Base-by-base conservation (phyloP, 2,888 invertebrate genomes). In the Sisyra nigra region DNA sequence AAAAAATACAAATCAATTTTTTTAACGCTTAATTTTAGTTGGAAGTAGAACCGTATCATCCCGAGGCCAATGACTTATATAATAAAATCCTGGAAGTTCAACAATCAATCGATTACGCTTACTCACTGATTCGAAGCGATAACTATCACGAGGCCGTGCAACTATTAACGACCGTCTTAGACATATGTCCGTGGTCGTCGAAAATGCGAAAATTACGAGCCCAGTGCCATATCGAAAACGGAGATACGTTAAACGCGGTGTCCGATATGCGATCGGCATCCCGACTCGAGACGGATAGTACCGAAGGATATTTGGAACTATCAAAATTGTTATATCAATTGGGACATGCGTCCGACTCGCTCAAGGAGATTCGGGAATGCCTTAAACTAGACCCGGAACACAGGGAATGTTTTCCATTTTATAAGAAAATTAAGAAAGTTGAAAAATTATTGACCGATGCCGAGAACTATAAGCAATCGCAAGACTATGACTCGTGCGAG, bases 331-430 rank as follows among this genome's bases (percentile, higher is more conserved):
- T 92, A 42, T 98, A 98, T 65, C 74, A 78, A 51, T 72, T 92
- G 44, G 98, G 97, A 3, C 89, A 96, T 53, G 87, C 91, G 38
- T 81, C 83, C 14, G 92, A 92, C 53, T 76, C 93, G 1, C 68
- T 98, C 31, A 85, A 80, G 64, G 91, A 96, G 64, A 82, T 98
- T 49, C 79, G 98, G 14, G 96, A 98, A 61, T 99, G 98, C 61
- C 71, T 99, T 13, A 93, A 88, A 59, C 67, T 96, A 34, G 97
- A 99, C 63, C 96, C 96, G 0, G 98, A 99, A 54, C 94, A 99
- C 66, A 91, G 92, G 65, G 73, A 82, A 53, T 98, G 97, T 63
- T 93, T 93, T 63, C 80, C 86, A 14, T 82, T 93, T 56, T 98
- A 99, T 68, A 98, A 97, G 62, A 88, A 86, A 59, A 69, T 97